Percentiles rank a stretch among this genome's conserved stretches.
Evolutionary conservation across 2,888 invertebrate genomes (phyloP).

Genomic region (Acronicta alni): DNA sequence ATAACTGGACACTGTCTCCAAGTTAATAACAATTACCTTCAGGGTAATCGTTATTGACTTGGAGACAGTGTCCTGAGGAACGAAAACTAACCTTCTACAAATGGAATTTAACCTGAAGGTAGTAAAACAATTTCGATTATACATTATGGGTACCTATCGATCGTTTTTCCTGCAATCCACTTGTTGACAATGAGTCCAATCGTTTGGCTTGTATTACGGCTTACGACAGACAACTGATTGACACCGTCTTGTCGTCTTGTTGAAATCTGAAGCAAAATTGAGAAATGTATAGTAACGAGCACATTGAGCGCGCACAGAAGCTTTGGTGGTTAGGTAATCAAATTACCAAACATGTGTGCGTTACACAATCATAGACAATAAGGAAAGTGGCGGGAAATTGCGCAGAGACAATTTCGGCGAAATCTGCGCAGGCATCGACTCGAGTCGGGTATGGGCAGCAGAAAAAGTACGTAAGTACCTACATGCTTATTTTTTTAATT

Average conservation of each 20-base stretch:
- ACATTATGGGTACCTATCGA: background rate
- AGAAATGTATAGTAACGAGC: conserved; percentile 46
- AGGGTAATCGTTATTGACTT: too few species aligned
- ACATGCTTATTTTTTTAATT: background rate
- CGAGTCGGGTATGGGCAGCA: conserved; percentile 56
- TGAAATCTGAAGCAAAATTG: conserved; percentile 38
- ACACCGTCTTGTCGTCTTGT: conserved; percentile 19
- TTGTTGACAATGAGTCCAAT: conserved; percentile 13
- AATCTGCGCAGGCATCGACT: conserved; percentile 81
- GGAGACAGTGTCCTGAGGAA: too few species aligned
- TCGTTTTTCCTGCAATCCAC: conserved; percentile 31
- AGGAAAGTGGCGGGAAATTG: conserved; percentile 87
- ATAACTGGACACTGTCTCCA: too few species aligned
- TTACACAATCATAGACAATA: conserved; percentile 74
- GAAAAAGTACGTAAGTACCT: conserved; percentile 20
- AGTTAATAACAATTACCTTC: too few species aligned
- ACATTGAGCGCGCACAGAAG: conserved; percentile 25
- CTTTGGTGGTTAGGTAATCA: conserved; percentile 73
- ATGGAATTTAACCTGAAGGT: background rate
- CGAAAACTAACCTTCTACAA: too few species aligned
- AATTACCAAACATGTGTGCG: conserved; percentile 73
- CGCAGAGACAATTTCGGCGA: conserved; percentile 86
- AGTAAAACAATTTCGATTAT: background rate
- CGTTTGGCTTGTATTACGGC: conserved; percentile 36
- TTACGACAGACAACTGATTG: conserved; percentile 39